phyloP scores from a whole-genome alignment of 2,797 vertebrate species.

The Merluccius polli region DNA sequence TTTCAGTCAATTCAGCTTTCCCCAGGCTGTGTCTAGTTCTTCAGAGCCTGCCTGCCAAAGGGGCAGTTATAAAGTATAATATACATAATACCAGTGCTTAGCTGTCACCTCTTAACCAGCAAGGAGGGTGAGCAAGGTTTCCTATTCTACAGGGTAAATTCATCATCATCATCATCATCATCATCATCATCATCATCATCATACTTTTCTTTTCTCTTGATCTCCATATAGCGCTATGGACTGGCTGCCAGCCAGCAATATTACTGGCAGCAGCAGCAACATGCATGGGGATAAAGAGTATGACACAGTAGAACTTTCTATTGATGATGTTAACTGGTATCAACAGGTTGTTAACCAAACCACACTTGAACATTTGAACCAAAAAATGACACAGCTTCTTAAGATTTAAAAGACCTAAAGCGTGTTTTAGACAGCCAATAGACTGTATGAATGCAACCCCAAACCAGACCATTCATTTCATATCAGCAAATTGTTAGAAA shows the following conservation, averaged over 20 bases:
- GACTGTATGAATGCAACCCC: neutral
- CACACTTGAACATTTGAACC: neutral
- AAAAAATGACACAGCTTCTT: neutral
- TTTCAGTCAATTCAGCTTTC: neutral
- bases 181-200: too few relatives aligned
- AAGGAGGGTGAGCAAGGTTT: conserved; percentile 19
- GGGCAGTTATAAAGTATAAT: neutral
- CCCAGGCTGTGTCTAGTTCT: neutral
- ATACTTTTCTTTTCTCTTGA: conserved; percentile 37
- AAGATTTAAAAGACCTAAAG: neutral
- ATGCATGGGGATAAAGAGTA: neutral
- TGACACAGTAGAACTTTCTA: neutral
- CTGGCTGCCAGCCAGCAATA: conserved; percentile 27
- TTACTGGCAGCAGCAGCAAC: conserved; percentile 14
- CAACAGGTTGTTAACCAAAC: neutral
- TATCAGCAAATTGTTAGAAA: neutral
- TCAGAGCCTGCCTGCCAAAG: neutral
- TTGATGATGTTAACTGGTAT: neutral
- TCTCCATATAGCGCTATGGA: conserved; percentile 31
- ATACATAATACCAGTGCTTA: neutral
- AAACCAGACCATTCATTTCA: neutral
- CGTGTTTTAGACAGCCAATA: neutral
- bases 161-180: too few relatives aligned
- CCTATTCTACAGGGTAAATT: conserved; percentile 45
- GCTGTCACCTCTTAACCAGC: neutral